Evolutionary conservation across 2,797 vertebrate genomes (phyloP), one percentile per base, ranked within the genome.

Genomic region (Hafferia zeledoni): DNA sequence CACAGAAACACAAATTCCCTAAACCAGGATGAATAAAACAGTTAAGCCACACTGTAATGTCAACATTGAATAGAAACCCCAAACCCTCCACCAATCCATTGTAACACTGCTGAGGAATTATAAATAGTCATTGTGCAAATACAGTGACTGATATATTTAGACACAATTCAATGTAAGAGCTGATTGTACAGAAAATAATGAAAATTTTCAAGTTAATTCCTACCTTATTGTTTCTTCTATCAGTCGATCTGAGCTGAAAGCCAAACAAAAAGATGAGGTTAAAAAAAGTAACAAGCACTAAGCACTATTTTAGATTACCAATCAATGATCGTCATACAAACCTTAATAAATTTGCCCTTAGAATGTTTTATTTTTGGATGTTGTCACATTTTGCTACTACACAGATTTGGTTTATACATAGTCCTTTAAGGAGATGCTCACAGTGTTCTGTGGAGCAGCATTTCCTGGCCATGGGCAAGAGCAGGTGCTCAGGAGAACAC

Each of bases 181-280:
- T 72, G 52, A 94, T 57, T 88, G 77, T 37, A 67, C 2, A 14
- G 89, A 90, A 89, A 94, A 91, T 49, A 85, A 96, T 83, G 61
- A 77, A 44, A 64, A 63, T 27, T 56, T 59, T 4, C 13, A 59
- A 83, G 39, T 47, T 63, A 49, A 83, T 69, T 59, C 98, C 97
- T 98, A 99, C 99, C 99, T 99, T 99, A 99, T 99, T 95, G 99
- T 99, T 97, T 99, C 99, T 97, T 99, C 99, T 98, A 99, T 99
- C 97, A 99, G 98, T 92, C 99, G 98, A 97, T 99, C 99, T 39
- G 99, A 99, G 97, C 99, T 99, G 97, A 52, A 97, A 97, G 90
- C 35, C 89, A 96, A 94, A 90, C 82, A 23, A 50, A 90, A 63
- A 46, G 44, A 18, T 0, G 3, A 68, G 49, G 71, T 97, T 82